phyloP scores from a whole-genome alignment of 1,140 invertebrate genomes.

The Gryllus bimaculatus region DNA sequence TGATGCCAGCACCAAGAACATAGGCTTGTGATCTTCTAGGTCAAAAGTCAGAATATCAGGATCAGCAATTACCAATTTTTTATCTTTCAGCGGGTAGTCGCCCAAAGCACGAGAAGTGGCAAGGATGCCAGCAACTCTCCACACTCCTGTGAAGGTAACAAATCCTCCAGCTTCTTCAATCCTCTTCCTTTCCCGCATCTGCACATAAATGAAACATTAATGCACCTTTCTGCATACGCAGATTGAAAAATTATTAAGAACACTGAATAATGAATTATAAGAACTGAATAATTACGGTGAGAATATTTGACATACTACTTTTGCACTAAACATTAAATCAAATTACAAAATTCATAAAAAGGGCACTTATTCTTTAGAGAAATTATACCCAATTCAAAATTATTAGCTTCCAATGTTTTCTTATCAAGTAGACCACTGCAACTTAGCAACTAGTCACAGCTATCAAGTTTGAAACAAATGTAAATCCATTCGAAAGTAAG shows the following conservation, averaged over 20 bases:
- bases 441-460: too few species aligned
- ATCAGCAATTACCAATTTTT: constrained; percentile 85
- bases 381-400: too few species aligned
- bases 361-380: too few species aligned
- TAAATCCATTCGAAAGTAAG: too few species aligned
- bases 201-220: constrained; percentile 19
- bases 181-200: constrained; percentile 74
- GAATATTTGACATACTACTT: too few species aligned
- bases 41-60: constrained; percentile 94
- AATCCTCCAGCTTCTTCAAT: constrained; percentile 89
- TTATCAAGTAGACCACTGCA: too few species aligned
- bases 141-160: constrained; percentile 91
- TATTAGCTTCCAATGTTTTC: too few species aligned
- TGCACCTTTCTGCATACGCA: neutral
- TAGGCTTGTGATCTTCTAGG: constrained; percentile 67
- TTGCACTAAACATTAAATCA: too few species aligned
- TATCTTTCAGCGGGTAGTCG: constrained; percentile 91
- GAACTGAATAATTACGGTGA: too few species aligned
- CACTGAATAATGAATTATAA: too few species aligned
- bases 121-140: constrained; percentile 90
- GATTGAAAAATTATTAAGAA: neutral
- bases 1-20: constrained; percentile 84
- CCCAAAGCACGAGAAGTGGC: constrained; percentile 90
- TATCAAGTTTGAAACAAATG: too few species aligned
- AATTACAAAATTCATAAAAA: too few species aligned